phyloP scores from a whole-genome alignment of 1,140 invertebrate species.

The Diabrotica undecimpunctata region DNA sequence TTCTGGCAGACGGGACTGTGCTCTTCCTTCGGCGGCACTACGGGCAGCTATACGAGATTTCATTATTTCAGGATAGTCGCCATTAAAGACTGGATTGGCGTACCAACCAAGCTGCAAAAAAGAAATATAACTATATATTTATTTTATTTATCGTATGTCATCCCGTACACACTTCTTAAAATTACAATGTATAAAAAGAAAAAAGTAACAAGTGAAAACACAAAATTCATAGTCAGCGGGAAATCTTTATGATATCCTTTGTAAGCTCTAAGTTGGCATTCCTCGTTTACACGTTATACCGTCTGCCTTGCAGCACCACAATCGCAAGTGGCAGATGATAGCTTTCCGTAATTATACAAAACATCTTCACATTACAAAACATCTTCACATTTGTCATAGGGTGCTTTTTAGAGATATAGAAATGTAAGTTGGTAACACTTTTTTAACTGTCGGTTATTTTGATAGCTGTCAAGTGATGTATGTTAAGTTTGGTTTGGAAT shows the following conservation, averaged over 20 bases:
- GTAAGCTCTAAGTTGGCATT: neutral
- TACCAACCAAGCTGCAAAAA: slow-evolving; percentile 9
- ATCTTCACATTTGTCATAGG: no score
- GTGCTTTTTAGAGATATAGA: no score
- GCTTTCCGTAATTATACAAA: neutral
- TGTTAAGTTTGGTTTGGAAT: no score
- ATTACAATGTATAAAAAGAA: neutral
- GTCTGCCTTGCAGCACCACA: neutral
- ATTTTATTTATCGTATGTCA: no score
- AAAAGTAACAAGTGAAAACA: neutral
- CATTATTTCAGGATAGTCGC: slow-evolving; percentile 22
- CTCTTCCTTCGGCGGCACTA: slow-evolving; percentile 8
- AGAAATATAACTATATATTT: neutral
- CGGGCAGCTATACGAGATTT: slow-evolving; percentile 5
- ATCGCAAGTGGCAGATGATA: neutral
- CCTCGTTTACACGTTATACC: neutral
- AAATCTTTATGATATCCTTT: neutral
- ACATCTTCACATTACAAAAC: no score
- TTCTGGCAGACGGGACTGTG: slow-evolving; percentile 47
- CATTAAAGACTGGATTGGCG: slow-evolving; percentile 10
- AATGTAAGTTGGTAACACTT: no score
- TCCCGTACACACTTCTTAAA: neutral
- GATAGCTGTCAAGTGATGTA: no score
- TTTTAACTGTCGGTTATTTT: no score
- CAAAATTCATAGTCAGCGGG: no score